These are phyloP conservation scores for Zeugodacus cucurbitae DNA, from an alignment of 1,140 invertebrate species.

Conservation along the genomic window DNA sequence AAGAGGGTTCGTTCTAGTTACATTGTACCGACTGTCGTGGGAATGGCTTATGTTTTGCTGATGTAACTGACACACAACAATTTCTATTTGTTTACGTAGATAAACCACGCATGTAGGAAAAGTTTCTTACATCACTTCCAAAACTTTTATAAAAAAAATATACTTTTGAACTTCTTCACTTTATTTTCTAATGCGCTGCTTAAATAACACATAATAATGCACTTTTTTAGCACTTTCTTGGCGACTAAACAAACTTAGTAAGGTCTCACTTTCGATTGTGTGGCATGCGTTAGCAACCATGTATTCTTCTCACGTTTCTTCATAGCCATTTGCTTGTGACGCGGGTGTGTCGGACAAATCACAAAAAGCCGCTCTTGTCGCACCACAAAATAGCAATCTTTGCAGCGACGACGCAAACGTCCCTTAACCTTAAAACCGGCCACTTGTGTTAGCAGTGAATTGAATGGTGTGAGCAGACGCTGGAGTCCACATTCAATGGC, in stretches of 20 bases:
- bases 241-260: slow-evolving; percentile 65
- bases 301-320: slow-evolving; percentile 73
- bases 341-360: slow-evolving; percentile 77
- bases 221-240: not conserved
- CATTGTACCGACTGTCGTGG: too few relatives aligned
- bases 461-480: slow-evolving; percentile 49
- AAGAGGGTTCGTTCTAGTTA: too few relatives aligned
- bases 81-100: too few relatives aligned
- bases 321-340: slow-evolving; percentile 83
- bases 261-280: slow-evolving; percentile 72
- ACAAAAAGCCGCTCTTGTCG: slow-evolving; percentile 77
- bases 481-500: not conserved
- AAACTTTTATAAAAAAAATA: too few relatives aligned
- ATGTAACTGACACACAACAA: too few relatives aligned
- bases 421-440: slow-evolving; percentile 69
- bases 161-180: not conserved
- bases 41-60: too few relatives aligned
- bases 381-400: slow-evolving; percentile 79
- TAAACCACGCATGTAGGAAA: not conserved
- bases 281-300: slow-evolving; percentile 79
- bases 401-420: slow-evolving; percentile 74
- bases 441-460: slow-evolving; percentile 53
- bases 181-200: not conserved
- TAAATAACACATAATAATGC: not conserved
- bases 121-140: not conserved